phyloP scores from a whole-genome alignment of 2,797 vertebrate genomes.

The Ctenopoma multispine region DNA sequence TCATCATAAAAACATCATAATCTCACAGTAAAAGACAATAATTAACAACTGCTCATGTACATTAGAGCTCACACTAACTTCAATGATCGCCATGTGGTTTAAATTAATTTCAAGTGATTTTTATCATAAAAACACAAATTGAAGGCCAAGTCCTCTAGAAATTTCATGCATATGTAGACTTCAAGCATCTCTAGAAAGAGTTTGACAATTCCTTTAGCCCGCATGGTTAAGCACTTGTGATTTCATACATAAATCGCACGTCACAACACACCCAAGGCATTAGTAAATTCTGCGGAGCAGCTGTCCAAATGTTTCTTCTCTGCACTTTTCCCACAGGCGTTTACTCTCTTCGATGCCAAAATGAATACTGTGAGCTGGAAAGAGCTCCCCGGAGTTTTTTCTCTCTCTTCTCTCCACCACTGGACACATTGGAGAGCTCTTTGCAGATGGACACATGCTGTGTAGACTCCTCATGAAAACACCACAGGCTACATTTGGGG shows the following conservation, averaged over 20 bases:
- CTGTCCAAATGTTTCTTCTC: slow-evolving; percentile 38
- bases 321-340: slow-evolving; percentile 21
- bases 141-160: background rate
- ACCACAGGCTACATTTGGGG: slow-evolving; percentile 52
- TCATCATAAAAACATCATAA: too few relatives aligned
- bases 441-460: slow-evolving; percentile 60
- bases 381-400: slow-evolving; percentile 25
- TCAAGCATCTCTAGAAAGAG: background rate
- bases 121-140: background rate
- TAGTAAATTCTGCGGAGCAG: slow-evolving; percentile 24
- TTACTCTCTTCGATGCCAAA: slow-evolving; percentile 21
- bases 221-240: slow-evolving; percentile 4
- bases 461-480: slow-evolving; percentile 48
- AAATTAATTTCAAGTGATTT: background rate
- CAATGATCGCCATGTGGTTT: background rate
- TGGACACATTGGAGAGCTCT: slow-evolving; percentile 57
- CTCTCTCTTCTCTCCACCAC: slow-evolving; percentile 11
- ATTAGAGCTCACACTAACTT: slow-evolving; percentile 3
- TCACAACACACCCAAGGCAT: slow-evolving; percentile 17
- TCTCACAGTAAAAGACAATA: too few relatives aligned
- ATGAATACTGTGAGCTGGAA: slow-evolving; percentile 22
- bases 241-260: slow-evolving; percentile 18
- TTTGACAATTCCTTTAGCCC: background rate
- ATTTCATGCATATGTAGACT: background rate
- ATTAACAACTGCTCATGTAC: background rate